Evolutionary conservation across 2,113 vertebrate species (phyloP).

Genomic region (Python bivittatus): DNA sequence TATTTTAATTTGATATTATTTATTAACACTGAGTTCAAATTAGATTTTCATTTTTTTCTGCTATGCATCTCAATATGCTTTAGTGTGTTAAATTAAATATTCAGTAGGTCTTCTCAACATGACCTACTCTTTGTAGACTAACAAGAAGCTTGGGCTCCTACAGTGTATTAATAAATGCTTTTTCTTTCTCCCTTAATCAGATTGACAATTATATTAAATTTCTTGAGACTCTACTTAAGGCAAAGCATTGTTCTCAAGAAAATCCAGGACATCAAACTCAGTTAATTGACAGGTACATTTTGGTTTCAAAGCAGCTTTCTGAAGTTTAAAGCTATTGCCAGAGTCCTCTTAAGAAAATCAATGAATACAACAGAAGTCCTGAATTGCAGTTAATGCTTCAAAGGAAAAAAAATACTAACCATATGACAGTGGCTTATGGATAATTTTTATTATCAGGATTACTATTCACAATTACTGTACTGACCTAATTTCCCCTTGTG

Average conservation of each 20-base stretch:
- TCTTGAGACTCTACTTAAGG: slow-evolving; percentile 26
- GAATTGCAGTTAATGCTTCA: slow-evolving; percentile 19
- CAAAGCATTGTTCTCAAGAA: background rate
- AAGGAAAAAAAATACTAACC: background rate
- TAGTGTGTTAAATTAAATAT: background rate
- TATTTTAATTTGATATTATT: slow-evolving; percentile 2
- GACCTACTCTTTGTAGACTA: slow-evolving; percentile 8
- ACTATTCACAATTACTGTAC: slow-evolving; percentile 19
- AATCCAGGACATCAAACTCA: slow-evolving; percentile 27
- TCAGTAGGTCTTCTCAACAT: background rate
- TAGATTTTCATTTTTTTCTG: background rate
- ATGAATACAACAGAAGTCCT: slow-evolving; percentile 13
- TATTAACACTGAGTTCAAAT: slow-evolving; percentile 19
- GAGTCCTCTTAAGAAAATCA: background rate
- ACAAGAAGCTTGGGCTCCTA: background rate
- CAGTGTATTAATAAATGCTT: slow-evolving; percentile 9
- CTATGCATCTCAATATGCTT: background rate
- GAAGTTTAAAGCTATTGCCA: slow-evolving; percentile 35
- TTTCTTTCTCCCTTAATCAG: slow-evolving; percentile 14
- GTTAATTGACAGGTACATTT: slow-evolving; percentile 13
- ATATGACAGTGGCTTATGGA: background rate
- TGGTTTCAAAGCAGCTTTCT: slow-evolving; percentile 34
- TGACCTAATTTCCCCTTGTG: slow-evolving; percentile 12
- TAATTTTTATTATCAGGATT: slow-evolving; percentile 22
- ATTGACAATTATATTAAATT: background rate